Conservation (phyloP, 2,113 vertebrate species). For the Rhea pennata region DNA sequence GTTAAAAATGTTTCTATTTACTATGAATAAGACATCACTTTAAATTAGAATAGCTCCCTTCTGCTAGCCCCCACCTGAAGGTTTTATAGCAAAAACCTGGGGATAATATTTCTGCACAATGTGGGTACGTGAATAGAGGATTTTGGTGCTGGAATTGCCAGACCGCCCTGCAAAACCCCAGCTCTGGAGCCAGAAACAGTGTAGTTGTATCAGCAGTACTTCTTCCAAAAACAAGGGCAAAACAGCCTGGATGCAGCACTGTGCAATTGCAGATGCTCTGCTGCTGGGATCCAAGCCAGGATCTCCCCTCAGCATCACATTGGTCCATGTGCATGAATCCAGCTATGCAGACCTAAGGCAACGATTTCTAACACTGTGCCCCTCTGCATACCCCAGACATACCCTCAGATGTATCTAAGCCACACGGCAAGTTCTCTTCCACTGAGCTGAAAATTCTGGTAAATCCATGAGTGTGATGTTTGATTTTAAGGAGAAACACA, state of each 20-base stretch:
- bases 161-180: not conserved
- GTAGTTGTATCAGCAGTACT: not conserved
- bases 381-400: not conserved
- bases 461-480: not conserved
- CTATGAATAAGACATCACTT: not conserved
- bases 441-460: not conserved
- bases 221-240: not conserved
- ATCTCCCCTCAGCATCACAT: not conserved
- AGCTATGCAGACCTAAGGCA: not conserved
- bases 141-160: not conserved
- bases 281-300: not conserved
- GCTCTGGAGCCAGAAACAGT: not conserved
- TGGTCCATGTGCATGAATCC: not conserved
- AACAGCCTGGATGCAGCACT: not conserved
- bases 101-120: not conserved
- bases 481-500: not conserved
- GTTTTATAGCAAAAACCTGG: not conserved
- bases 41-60: not conserved
- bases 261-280: not conserved
- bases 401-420: not conserved
- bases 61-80: not conserved
- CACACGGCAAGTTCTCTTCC: not conserved
- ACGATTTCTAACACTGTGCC: not conserved
- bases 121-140: rapidly evolving
- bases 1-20: not conserved